phyloP scores from a whole-genome alignment of 1,140 invertebrate genomes.

The Drosophila watanabei region DNA sequence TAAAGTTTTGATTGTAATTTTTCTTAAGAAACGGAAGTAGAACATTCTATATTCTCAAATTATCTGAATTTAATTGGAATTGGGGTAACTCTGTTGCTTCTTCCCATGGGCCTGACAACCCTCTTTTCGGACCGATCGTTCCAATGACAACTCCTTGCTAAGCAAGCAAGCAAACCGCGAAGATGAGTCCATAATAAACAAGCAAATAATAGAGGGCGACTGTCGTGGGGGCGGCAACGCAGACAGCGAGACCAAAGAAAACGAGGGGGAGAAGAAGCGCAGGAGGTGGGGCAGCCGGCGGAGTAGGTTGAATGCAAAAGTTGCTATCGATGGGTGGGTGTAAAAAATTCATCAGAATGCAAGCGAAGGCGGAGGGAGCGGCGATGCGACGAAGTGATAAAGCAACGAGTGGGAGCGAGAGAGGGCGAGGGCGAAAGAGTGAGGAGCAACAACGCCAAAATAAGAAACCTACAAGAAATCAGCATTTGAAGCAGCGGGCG shows the following conservation, averaged over 20 bases:
- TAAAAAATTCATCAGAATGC: slow-evolving; percentile 76
- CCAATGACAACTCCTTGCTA: slow-evolving; percentile 52
- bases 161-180: slow-evolving; percentile 37
- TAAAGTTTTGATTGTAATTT: not conserved
- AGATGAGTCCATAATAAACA: slow-evolving; percentile 56
- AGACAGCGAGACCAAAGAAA: slow-evolving; percentile 13
- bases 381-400: slow-evolving; percentile 30
- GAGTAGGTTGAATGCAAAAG: slow-evolving; percentile 67
- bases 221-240: slow-evolving; percentile 68
- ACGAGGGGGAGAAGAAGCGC: slow-evolving; percentile 6
- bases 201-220: slow-evolving; percentile 62
- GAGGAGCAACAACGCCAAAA: slow-evolving; percentile 64
- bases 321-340: slow-evolving; percentile 73
- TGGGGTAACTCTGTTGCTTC: not conserved
- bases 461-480: slow-evolving; percentile 73
- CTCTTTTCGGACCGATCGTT: slow-evolving; percentile 33
- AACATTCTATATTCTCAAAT: not conserved
- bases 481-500: slow-evolving; percentile 76
- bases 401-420: slow-evolving; percentile 37
- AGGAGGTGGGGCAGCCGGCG: slow-evolving; percentile 14
- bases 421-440: slow-evolving; percentile 20
- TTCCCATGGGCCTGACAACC: slow-evolving; percentile 15
- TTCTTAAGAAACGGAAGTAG: not conserved
- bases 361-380: slow-evolving; percentile 36
- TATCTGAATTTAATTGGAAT: not conserved